Evolutionary conservation across 30 jellyfish, hydroid and myxozoan genomes (phyloP).

Genomic region (Clytia hemisphaerica): DNA sequence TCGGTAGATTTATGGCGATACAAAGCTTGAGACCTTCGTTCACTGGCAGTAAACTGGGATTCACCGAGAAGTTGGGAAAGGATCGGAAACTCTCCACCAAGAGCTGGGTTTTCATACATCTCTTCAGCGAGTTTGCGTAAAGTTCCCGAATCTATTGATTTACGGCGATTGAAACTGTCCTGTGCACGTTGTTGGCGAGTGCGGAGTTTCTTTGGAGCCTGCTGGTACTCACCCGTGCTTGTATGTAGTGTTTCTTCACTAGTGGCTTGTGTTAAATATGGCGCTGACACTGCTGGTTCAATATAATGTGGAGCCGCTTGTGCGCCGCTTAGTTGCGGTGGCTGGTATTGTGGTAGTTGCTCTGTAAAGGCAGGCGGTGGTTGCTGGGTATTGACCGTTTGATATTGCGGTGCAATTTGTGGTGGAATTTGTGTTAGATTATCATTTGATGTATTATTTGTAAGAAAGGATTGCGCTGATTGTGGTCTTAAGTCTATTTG

Average conservation of each 20-base stretch:
- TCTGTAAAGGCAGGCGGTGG: no score
- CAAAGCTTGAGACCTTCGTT: conserved; percentile 17
- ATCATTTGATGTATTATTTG: no score
- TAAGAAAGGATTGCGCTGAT: conserved; percentile 26
- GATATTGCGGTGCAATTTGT: no score
- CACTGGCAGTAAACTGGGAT: conserved; percentile 35
- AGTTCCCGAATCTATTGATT: conserved; percentile 96
- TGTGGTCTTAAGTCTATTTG: conserved; percentile 27
- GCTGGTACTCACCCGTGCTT: not conserved
- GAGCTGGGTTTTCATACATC: conserved; percentile 75
- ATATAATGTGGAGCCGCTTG: no score
- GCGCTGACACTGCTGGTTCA: no score
- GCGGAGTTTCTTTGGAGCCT: not conserved
- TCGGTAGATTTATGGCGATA: conserved; percentile 52
- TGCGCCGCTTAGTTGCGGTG: no score
- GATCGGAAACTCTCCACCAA: conserved; percentile 82
- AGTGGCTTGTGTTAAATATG: no score
- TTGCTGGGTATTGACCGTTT: no score
- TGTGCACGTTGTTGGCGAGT: conserved; percentile 3
- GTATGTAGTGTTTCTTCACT: no score
- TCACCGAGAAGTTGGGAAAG: conserved; percentile 73
- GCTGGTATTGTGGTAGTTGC: no score
- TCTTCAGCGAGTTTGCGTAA: conserved; percentile 80
- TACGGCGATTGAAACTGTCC: conserved; percentile 68
- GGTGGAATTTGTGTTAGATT: no score